Percentiles rank a stretch among this genome's conserved stretches.
Conservation (phyloP, 1,140 invertebrate species). For the Drosophila aff. region DNA sequence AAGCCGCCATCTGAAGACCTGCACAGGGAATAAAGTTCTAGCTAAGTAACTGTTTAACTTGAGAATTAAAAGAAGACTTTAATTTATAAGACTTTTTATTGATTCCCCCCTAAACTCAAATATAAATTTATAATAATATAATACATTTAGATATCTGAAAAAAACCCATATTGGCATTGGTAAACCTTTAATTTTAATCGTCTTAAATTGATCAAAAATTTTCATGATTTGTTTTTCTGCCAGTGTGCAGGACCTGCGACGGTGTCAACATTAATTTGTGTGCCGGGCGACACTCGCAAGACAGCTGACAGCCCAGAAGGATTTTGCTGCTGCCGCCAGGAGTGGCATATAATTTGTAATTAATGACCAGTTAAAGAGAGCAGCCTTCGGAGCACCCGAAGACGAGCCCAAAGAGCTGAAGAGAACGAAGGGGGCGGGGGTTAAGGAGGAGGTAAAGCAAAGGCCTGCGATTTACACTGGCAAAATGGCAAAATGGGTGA, state of each 20-base stretch:
- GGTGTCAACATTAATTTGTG: constrained; percentile 80
- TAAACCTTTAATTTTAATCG: background rate
- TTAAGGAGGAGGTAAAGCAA: background rate
- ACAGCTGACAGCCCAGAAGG: constrained; percentile 64
- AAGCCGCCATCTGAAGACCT: constrained; percentile 60
- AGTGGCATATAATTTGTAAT: constrained; percentile 81
- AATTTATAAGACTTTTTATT: too few species aligned
- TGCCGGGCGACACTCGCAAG: constrained; percentile 69
- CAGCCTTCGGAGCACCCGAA: constrained; percentile 29
- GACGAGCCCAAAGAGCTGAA: background rate
- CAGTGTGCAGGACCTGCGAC: constrained; percentile 29
- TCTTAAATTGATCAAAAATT: background rate
- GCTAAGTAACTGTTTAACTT: too few species aligned
- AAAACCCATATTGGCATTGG: too few species aligned
- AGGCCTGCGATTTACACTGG: constrained; percentile 71
- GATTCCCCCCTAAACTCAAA: too few species aligned
- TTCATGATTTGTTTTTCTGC: background rate
- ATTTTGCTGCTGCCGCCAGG: constrained; percentile 36
- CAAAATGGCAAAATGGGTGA: constrained; percentile 67
- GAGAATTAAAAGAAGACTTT: too few species aligned
- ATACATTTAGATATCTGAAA: too few species aligned
- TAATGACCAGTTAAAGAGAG: constrained; percentile 80
- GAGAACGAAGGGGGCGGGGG: background rate
- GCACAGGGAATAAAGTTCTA: background rate
- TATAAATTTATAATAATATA: too few species aligned